These are phyloP conservation scores for Gymnocypris eckloni DNA, from an alignment of 2,797 vertebrate genomes.

Conservation along the genomic window DNA sequence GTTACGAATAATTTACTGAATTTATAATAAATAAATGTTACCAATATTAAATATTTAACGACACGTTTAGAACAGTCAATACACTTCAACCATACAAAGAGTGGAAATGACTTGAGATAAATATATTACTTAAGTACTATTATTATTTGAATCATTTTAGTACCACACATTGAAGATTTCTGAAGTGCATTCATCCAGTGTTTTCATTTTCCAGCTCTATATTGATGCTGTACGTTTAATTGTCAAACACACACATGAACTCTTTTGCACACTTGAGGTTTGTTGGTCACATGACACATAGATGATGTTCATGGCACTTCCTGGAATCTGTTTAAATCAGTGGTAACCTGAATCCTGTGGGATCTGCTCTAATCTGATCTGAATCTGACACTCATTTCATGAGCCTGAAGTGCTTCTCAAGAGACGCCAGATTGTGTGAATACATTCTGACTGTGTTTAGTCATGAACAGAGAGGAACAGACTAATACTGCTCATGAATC, in stretches of 20 bases:
- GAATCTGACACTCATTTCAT: constrained; percentile 28
- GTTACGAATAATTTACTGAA: too few species aligned
- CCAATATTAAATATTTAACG: neutral
- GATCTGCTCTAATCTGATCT: constrained; percentile 8
- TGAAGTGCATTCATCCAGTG: neutral
- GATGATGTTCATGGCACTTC: neutral
- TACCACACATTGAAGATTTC: too few species aligned
- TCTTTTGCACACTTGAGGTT: too few species aligned
- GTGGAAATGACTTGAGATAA: neutral
- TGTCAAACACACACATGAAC: neutral
- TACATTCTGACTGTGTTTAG: constrained; percentile 4
- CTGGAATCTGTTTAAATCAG: neutral
- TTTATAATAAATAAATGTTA: too few species aligned
- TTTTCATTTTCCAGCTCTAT: neutral
- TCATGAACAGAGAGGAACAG: neutral
- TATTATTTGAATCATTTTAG: too few species aligned
- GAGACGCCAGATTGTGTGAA: constrained; percentile 14
- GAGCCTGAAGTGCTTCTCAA: constrained; percentile 8
- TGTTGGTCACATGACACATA: neutral
- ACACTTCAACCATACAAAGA: neutral
- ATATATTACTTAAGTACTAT: too few species aligned
- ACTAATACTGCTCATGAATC: neutral
- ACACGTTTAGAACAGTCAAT: neutral
- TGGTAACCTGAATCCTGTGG: neutral
- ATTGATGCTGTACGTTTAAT: neutral